phyloP scores from a whole-genome alignment of 1,140 invertebrate genomes.

The Drosophila gunungcola region DNA sequence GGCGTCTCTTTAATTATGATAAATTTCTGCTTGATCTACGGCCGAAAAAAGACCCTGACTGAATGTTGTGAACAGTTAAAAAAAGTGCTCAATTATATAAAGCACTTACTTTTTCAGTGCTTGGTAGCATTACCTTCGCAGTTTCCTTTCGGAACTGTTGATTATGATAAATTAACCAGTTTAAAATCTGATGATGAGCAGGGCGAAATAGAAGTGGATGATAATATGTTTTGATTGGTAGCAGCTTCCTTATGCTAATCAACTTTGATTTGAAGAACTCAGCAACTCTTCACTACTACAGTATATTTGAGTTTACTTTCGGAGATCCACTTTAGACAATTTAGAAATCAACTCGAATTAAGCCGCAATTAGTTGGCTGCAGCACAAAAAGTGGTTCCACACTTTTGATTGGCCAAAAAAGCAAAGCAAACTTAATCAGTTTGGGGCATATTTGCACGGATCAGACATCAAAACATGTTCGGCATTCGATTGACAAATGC shows the following conservation, averaged over 20 bases:
- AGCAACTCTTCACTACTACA: background rate
- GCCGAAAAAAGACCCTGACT: conserved; percentile 28
- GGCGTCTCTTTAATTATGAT: conserved; percentile 64
- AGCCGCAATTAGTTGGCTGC: conserved; percentile 47
- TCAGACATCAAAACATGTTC: conserved; percentile 63
- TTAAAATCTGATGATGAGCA: conserved; percentile 4
- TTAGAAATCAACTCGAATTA: conserved; percentile 32
- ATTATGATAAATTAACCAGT: conserved; percentile 26
- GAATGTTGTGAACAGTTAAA: conserved; percentile 3
- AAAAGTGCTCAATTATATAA: conserved; percentile 46
- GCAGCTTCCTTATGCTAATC: conserved; percentile 13
- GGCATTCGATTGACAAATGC: conserved; percentile 76
- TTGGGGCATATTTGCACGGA: conserved; percentile 61
- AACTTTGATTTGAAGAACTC: conserved; percentile 6
- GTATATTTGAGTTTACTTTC: conserved; percentile 9
- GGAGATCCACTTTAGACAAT: conserved; percentile 21
- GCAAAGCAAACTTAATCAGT: conserved; percentile 52
- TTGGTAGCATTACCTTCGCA: conserved; percentile 36
- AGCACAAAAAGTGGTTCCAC: conserved; percentile 35
- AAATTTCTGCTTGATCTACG: conserved; percentile 52
- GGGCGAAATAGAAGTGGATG: background rate
- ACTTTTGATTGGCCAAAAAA: conserved; percentile 27
- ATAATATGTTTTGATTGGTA: conserved; percentile 7
- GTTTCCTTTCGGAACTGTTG: conserved; percentile 40
- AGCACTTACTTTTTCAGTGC: conserved; percentile 23